These are phyloP conservation scores for Galerucella nymphaeae DNA, from an alignment of 2,888 invertebrate genomes.

Conservation along the genomic window DNA sequence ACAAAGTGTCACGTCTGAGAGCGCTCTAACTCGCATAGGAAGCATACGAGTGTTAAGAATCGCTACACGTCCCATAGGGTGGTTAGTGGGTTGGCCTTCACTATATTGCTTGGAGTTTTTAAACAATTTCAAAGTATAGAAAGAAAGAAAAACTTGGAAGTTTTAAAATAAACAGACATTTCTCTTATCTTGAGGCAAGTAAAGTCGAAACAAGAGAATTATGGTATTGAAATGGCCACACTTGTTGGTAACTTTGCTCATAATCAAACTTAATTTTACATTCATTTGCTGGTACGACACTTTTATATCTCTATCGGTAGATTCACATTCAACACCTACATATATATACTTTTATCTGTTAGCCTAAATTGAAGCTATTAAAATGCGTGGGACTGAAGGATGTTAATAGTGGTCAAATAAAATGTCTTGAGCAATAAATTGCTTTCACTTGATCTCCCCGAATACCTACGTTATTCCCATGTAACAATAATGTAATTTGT, in stretches of 20 bases:
- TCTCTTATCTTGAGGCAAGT: too few species aligned
- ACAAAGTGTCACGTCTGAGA: too few species aligned
- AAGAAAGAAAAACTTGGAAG: too few species aligned
- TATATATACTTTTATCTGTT: background rate
- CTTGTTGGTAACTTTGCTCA: background rate
- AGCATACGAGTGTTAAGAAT: too few species aligned
- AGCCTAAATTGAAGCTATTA: constrained; percentile 11
- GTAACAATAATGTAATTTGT: constrained; percentile 3
- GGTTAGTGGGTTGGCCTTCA: too few species aligned
- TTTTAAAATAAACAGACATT: too few species aligned
- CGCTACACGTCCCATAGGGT: too few species aligned
- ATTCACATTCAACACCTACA: constrained; percentile 17
- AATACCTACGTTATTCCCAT: background rate
- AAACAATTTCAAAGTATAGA: too few species aligned
- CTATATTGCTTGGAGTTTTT: too few species aligned
- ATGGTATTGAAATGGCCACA: background rate
- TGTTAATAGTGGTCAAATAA: constrained; percentile 7
- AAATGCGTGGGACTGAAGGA: constrained; percentile 9
- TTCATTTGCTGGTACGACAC: background rate
- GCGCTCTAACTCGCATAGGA: too few species aligned
- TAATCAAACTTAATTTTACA: background rate
- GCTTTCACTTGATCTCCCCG: constrained; percentile 8
- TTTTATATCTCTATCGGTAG: background rate
- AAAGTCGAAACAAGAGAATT: too few species aligned
- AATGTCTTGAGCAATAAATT: constrained; percentile 5